A percentile compares a stretch with the other conserved stretches of the same genome.
phyloP scores from a whole-genome alignment of 1,140 invertebrate genomes.

The Chrysoperla carnea region DNA sequence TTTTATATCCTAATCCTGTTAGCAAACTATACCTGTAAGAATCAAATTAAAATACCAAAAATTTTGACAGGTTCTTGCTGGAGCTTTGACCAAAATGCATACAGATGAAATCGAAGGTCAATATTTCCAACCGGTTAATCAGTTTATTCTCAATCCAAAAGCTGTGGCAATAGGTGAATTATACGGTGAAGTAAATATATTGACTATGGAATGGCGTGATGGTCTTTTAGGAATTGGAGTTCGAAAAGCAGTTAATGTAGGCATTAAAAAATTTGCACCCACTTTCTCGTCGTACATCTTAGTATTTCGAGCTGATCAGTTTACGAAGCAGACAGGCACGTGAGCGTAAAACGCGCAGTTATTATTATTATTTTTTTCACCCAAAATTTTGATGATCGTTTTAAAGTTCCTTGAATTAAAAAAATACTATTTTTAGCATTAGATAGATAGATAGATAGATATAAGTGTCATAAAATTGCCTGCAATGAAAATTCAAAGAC shows the following conservation, averaged over 20 bases:
- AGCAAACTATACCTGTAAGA: neutral
- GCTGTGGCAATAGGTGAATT: slow-evolving; percentile 74
- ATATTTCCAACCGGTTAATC: slow-evolving; percentile 41
- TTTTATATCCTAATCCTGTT: no score
- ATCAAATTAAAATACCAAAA: neutral
- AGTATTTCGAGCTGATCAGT: slow-evolving; percentile 4
- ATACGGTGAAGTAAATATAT: slow-evolving; percentile 71
- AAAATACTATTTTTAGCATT: no score
- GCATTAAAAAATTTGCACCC: neutral
- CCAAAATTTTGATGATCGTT: no score
- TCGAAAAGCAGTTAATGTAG: slow-evolving; percentile 45
- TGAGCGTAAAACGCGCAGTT: no score
- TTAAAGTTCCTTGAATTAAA: no score
- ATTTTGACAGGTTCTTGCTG: slow-evolving; percentile 36
- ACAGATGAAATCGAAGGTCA: slow-evolving; percentile 31
- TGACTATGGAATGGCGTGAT: slow-evolving; percentile 80
- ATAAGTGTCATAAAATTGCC: no score
- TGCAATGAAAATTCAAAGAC: no score
- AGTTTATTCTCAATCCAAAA: slow-evolving; percentile 72
- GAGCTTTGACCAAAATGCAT: slow-evolving; percentile 40
- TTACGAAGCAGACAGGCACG: no score
- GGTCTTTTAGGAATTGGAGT: slow-evolving; percentile 60
- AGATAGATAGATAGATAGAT: no score
- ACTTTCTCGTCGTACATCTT: neutral
- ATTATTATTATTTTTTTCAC: no score